Base-by-base conservation (phyloP, 2,888 invertebrate species). In the Neocrepidodera transversa region DNA sequence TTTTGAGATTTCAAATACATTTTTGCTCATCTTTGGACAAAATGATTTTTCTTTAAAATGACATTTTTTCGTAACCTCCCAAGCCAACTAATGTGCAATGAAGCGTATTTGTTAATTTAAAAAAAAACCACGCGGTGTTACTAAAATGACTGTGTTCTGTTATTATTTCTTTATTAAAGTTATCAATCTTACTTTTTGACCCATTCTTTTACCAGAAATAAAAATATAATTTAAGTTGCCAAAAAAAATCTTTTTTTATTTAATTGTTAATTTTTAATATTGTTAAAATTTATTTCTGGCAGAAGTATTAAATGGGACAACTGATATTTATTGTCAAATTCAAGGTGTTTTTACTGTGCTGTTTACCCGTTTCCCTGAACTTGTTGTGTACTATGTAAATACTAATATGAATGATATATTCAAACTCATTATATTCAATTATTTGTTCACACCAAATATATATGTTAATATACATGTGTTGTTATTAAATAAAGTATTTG, bases 391-490 rank as follows among this genome's bases (percentile, higher is more conserved):
- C 69, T 74, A 70, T 76, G 76, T 76, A 76, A 67, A 76, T 76
- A 76, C 30, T 42, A 42, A 42, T 69, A 64, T 60, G 63, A 67
- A 71, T 66, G 62, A 69, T 68, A 68, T 70, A 73, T 70, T 69
- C 71, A 66, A 71, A 75, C 74, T 74, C 74, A 75, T 72, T 71
- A 72, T 70, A 72, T 70, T 69, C 68, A 76, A 77, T 78, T 76
- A 78, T 79, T 79, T 79, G 79, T 79, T 79, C 79, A 78, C 78
- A 78, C 76, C 76, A 78, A 78, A 77, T 79, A 79, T 80, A 75
- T 80, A 80, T 80, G 79, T 80, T 80, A 79, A 74, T 70, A 78
- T 79, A 79, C 78, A 80, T 79, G 79, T 80, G 80, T 79, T 80
- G 79, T 80, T 79, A 79, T 76, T 73, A 73, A 76, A 76, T 76